These are phyloP conservation scores for Echinops telfairi DNA, from an alignment of 2,113 vertebrate species.

Conservation along the genomic window DNA sequence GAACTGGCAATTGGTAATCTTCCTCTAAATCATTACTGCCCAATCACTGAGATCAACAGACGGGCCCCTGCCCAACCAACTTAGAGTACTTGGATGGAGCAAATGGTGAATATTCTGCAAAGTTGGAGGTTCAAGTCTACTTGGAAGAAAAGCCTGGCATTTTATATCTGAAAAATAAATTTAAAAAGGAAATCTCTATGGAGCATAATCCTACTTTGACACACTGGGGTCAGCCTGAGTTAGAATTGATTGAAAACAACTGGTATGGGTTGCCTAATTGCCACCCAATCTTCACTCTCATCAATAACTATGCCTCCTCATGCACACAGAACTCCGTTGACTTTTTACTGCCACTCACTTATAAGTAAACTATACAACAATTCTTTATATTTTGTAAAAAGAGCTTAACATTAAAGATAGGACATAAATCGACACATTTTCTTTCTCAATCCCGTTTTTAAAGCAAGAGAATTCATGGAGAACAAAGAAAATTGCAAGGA, in stretches of 20 bases:
- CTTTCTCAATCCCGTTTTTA: no score
- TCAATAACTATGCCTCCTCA: background rate
- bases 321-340: rapidly evolving
- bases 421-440: background rate
- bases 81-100: background rate
- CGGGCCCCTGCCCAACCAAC: background rate
- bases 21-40: background rate
- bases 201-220: background rate
- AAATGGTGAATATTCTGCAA: background rate
- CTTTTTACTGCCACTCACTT: background rate
- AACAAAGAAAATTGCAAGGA: background rate
- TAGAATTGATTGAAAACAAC: background rate
- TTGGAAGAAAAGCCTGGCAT: background rate
- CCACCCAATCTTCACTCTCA: background rate
- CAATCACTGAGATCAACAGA: background rate
- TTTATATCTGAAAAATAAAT: background rate
- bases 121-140: background rate
- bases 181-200: background rate
- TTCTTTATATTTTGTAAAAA: background rate
- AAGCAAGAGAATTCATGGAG: background rate
- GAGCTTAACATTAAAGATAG: background rate
- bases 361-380: background rate
- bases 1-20: background rate
- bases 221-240: background rate
- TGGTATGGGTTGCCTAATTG: background rate